Evolutionary conservation across 2,888 invertebrate genomes (phyloP), one percentile per base, ranked within the genome.

Genomic region (Polydrusus pterygomalis): DNA sequence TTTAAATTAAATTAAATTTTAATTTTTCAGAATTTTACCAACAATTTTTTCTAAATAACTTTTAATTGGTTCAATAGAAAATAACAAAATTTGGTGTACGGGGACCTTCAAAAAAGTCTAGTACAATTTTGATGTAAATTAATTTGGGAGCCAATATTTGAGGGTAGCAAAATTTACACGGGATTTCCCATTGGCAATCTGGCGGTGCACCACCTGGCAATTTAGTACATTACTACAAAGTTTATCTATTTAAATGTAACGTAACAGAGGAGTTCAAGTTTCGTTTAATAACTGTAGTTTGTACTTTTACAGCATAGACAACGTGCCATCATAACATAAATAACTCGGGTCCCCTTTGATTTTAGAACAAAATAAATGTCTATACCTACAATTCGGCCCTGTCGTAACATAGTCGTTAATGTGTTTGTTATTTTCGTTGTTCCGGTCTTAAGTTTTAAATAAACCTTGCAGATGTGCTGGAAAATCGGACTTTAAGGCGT

Each of bases 341-440:
- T 38, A 10, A 34, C n/a, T 60, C 15, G 9, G 13, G 1, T 43
- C 18, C 15, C 18, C 60, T 60, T 20, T 45, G 40, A 40, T 20
- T 60, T 60, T 15, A 2, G 10, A 56, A 34, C 13, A 47, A 64
- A 20, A 25, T 40, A 51, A 64, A 63, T 64, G 58, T 73, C 49
- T 67, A 67, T n/a, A n/a, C n/a, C n/a, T n/a, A 30, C 11, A 67
- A 38, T 67, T 64, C 74, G 74, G 62, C 49, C 58, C 75, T 70
- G 75, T 67, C 81, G 83, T 83, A 83, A 83, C 81, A 81, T 82
- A 77, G 82, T 83, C 82, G 81, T 84, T 83, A 82, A 82, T 82
- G 79, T 85, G 84, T 84, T 84, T 84, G 83, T 84, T 84, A 83
- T 84, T 83, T 82, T 77, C 78, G 81, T 81, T 82, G 85, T 85